phyloP scores from a whole-genome alignment of 1,140 invertebrate species.

The Mactra quadrangularis region DNA sequence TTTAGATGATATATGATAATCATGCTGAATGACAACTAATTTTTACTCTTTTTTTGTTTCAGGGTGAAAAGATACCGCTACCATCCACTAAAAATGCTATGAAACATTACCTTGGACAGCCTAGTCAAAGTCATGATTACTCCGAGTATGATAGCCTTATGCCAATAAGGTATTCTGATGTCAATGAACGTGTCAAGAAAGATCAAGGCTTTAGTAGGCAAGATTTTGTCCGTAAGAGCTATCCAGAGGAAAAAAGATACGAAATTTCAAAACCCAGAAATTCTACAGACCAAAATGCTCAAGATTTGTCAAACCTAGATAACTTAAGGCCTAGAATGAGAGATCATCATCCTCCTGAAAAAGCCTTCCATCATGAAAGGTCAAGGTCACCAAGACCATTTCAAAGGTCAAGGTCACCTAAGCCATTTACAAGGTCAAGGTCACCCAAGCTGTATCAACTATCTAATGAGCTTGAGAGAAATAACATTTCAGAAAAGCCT shows the following conservation, averaged over 20 bases:
- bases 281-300: neutral
- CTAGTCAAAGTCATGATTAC: slow-evolving; percentile 8
- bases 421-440: neutral
- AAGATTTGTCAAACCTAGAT: slow-evolving; percentile 41
- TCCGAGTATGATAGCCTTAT: slow-evolving; percentile 10
- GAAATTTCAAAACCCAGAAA: neutral
- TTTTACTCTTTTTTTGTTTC: too few relatives aligned
- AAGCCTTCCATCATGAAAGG: slow-evolving; percentile 33
- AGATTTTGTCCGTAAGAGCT: neutral
- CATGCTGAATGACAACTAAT: too few relatives aligned
- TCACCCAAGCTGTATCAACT: neutral
- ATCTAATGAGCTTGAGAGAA: neutral
- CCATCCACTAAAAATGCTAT: slow-evolving; percentile 48
- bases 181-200: slow-evolving; percentile 9
- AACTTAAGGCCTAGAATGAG: slow-evolving; percentile 26
- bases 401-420: neutral
- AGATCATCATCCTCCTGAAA: slow-evolving; percentile 12
- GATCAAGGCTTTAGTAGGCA: neutral
- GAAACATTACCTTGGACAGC: slow-evolving; percentile 16
- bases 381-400: slow-evolving; percentile 6
- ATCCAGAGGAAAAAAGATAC: neutral
- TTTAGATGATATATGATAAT: too few relatives aligned
- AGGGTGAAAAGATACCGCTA: slow-evolving; percentile 41
- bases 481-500: neutral
- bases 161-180: slow-evolving; percentile 25